Conservation (phyloP, 2,888 invertebrate genomes). For the Tolmerus cingulatus region DNA sequence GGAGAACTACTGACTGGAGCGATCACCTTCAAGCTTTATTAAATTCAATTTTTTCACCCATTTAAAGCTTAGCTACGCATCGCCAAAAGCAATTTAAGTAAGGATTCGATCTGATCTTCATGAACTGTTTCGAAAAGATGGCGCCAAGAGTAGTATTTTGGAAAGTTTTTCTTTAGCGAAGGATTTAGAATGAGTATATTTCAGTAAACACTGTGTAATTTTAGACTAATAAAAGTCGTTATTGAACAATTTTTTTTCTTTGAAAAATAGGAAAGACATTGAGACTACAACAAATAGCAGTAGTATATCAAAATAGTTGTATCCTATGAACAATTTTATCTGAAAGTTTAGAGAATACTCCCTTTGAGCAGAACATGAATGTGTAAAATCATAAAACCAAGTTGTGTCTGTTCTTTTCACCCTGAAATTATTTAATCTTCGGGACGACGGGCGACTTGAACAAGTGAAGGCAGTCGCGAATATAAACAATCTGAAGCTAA, state of each 20-base stretch:
- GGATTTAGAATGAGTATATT: not conserved
- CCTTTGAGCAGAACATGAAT: not conserved
- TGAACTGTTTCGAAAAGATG: not conserved
- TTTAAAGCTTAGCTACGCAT: not conserved
- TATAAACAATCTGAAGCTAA: constrained; percentile 30
- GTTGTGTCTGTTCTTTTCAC: not conserved
- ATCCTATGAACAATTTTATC: not conserved
- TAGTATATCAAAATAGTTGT: not conserved
- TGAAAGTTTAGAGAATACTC: not conserved
- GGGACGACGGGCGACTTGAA: not conserved
- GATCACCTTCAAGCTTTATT: not conserved
- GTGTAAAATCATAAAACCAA: not conserved
- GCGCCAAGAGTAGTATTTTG: not conserved
- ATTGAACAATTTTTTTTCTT: not conserved
- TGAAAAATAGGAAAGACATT: not conserved
- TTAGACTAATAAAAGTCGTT: not conserved
- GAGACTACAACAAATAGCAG: not conserved
- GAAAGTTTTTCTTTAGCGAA: not conserved
- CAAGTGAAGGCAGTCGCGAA: not conserved
- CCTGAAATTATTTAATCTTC: not conserved
- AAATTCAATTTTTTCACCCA: not conserved
- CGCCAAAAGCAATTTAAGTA: not conserved
- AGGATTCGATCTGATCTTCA: not conserved
- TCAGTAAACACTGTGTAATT: not conserved
- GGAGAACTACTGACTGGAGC: not conserved